Evolutionary conservation across 2,888 invertebrate genomes (phyloP).

Genomic region (Cantharis rufa): DNA sequence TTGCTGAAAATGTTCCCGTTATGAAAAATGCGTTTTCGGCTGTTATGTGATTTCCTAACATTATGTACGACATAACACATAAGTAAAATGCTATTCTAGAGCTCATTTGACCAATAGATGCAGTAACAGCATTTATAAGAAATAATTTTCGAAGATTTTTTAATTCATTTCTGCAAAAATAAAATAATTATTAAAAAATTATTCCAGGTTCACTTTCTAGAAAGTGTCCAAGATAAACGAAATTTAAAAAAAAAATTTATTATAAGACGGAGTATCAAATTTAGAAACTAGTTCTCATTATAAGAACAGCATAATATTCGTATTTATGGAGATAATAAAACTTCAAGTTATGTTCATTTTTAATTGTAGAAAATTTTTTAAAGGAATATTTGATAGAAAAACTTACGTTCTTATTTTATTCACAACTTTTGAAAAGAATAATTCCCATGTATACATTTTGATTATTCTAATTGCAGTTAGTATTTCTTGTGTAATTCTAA

Average conservation of each 20-base stretch:
- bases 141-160: neutral
- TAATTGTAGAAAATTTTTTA: too few relatives aligned
- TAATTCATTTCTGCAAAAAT: neutral
- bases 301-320: too few relatives aligned
- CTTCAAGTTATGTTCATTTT: too few relatives aligned
- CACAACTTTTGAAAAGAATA: slow-evolving; percentile 76
- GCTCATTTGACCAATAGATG: neutral
- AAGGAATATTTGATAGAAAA: slow-evolving; percentile 34
- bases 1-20: neutral
- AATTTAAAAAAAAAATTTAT: too few relatives aligned
- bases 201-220: too few relatives aligned
- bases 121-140: neutral
- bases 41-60: neutral
- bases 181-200: neutral
- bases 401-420: slow-evolving; percentile 73
- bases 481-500: slow-evolving; percentile 69
- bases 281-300: too few relatives aligned
- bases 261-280: too few relatives aligned
- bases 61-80: neutral
- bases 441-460: slow-evolving; percentile 79
- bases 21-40: neutral
- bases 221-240: too few relatives aligned
- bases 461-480: slow-evolving; percentile 86
- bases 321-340: too few relatives aligned
- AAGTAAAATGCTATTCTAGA: neutral